phyloP scores from a whole-genome alignment of 2,888 invertebrate genomes.

The Parnassius mnemosyne region DNA sequence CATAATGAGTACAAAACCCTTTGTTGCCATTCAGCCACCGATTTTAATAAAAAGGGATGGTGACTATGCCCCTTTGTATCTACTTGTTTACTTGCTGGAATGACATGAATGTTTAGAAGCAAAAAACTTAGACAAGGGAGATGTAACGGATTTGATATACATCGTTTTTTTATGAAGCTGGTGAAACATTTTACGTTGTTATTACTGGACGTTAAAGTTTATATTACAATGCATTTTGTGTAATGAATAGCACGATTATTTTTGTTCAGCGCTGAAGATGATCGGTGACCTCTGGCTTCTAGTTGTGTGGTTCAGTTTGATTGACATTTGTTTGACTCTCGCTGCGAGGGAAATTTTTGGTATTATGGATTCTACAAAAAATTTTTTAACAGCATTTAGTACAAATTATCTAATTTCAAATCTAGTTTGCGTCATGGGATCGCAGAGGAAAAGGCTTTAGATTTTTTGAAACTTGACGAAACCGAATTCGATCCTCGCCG shows the following conservation, averaged over 20 bases:
- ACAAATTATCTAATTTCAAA: background rate
- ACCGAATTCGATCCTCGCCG: no score
- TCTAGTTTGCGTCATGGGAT: background rate
- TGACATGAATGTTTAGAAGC: constrained; percentile 68
- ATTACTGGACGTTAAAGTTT: constrained; percentile 38
- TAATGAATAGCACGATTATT: background rate
- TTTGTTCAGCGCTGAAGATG: constrained; percentile 51
- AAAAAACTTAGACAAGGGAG: constrained; percentile 55
- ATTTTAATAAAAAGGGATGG: constrained; percentile 75
- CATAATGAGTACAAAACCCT: constrained; percentile 70
- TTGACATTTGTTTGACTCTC: constrained; percentile 72
- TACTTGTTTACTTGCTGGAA: constrained; percentile 69
- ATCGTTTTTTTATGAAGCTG: constrained; percentile 37
- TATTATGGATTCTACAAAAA: constrained; percentile 44
- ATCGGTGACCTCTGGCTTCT: constrained; percentile 71
- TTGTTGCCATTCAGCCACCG: constrained; percentile 70
- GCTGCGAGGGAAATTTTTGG: constrained; percentile 62
- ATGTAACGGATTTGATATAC: constrained; percentile 46
- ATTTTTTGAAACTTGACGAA: no score
- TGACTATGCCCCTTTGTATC: constrained; percentile 62
- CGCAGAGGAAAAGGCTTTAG: no score
- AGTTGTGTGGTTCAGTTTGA: constrained; percentile 65
- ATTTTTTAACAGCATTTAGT: constrained; percentile 3
- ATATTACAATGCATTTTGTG: constrained; percentile 29
- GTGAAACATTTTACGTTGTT: constrained; percentile 32